Evolutionary conservation across 1,140 invertebrate genomes (phyloP).

Genomic region (Brachionus manjavacas): DNA sequence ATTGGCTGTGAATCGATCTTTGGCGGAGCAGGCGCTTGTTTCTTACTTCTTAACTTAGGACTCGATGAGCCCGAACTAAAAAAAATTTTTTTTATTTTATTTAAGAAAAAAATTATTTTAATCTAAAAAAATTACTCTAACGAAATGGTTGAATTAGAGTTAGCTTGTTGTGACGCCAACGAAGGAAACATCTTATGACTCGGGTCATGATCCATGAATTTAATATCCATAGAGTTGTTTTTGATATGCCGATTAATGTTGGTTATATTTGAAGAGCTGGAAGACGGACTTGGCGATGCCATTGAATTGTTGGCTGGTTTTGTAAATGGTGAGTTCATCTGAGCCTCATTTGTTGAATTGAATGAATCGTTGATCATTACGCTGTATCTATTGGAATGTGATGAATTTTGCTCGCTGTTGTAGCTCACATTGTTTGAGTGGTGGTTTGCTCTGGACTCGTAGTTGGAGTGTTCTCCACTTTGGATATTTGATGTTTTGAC

Average conservation of each 20-base stretch:
- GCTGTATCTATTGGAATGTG: conserved; percentile 25
- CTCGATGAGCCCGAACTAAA: conserved; percentile 18
- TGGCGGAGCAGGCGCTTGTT: conserved; percentile 33
- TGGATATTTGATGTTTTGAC: not conserved
- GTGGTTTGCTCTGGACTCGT: not conserved
- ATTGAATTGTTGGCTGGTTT: not conserved
- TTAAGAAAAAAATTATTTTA: not conserved
- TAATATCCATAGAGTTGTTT: conserved; percentile 26
- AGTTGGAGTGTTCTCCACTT: not conserved
- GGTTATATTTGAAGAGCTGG: not conserved
- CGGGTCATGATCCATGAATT: not conserved
- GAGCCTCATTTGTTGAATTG: not conserved
- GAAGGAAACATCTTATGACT: conserved; percentile 12
- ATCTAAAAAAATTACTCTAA: not conserved
- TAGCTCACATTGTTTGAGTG: not conserved
- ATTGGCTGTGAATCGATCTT: not conserved
- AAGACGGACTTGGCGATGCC: not conserved
- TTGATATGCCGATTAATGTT: conserved; percentile 17
- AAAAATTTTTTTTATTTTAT: not conserved
- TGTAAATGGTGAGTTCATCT: not conserved
- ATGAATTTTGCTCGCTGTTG: not conserved
- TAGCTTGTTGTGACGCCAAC: not conserved
- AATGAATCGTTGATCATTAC: conserved; percentile 23
- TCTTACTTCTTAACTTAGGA: conserved; percentile 34
- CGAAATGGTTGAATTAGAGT: conserved; percentile 18